Evolutionary conservation across 2,113 vertebrate species (phyloP), one percentile per base, ranked within the genome.

Genomic region (Alligator mississippiensis): DNA sequence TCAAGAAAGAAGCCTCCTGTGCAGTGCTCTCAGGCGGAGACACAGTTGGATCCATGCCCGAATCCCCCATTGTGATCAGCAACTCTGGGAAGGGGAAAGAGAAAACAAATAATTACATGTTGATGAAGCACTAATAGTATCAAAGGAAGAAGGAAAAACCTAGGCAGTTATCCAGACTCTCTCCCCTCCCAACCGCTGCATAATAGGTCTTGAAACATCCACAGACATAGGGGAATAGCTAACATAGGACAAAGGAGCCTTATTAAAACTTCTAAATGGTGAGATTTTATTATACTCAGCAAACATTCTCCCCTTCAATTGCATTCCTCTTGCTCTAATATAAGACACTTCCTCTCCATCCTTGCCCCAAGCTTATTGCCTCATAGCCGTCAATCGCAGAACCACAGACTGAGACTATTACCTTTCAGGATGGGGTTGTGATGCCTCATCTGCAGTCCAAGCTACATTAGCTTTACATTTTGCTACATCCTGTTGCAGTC

Each of bases 1-100:
- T 98, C 92, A 99, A 98, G 22, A 98, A 88, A 25, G 98, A 93
- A 55, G 98, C 97, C 21, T 98, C 98, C 74, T 97, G 97, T 0
- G 93, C 95, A 15, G 21, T 22, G 0, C 77, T 78, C 97, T 97
- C 5, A 24, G 96, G 17, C 60, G 59, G 24, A 5, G 78, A 84
- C 68, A 95, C 12, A 12, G 88, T 58, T 38, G 91, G 24, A 16
- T 98, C 98, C 21, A 88, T 2, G 30, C 94, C 97, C 89, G 97
- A 93, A 83, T 98, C 97, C 34, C 93, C 96, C 97, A 98, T 98
- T 84, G 77, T 68, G 61, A 88, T 27, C 10, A 59, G 68, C 47
- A 89, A 95, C 92, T 74, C 34, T 66, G n/a, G 63, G 93, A 38
- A 93, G 21, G 22, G 62, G 24, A 75, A 54, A 74, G 30, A 34